phyloP scores from a whole-genome alignment of 2,888 invertebrate genomes.

The Heliconius charithonia region DNA sequence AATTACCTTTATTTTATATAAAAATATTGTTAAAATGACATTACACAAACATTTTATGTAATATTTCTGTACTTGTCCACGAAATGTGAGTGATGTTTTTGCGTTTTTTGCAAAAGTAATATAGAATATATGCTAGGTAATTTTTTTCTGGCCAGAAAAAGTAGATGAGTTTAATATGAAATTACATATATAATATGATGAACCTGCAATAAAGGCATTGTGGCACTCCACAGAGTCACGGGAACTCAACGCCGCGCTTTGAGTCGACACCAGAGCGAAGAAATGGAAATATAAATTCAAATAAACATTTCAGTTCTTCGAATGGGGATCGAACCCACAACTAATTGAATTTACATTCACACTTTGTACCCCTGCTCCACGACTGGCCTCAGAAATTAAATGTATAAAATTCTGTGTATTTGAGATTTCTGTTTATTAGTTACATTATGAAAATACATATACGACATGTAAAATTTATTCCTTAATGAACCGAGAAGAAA shows the following conservation, averaged over 20 bases:
- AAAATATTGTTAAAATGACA: slow-evolving; percentile 15
- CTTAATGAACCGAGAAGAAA: neutral
- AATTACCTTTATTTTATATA: slow-evolving; percentile 34
- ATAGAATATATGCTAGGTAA: neutral
- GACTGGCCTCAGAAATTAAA: too few species aligned
- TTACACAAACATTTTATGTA: neutral
- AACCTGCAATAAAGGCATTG: too few species aligned
- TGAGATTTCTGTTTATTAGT: too few species aligned
- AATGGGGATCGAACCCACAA: too few species aligned
- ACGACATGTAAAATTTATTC: neutral
- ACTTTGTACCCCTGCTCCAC: too few species aligned
- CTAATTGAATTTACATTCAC: too few species aligned
- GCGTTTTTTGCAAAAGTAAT: neutral
- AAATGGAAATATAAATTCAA: too few species aligned
- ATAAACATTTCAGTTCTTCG: too few species aligned
- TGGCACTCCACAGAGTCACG: too few species aligned
- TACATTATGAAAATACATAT: neutral
- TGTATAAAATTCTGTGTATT: too few species aligned
- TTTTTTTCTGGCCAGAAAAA: neutral
- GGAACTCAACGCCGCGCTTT: too few species aligned
- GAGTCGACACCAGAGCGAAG: too few species aligned
- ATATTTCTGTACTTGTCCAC: slow-evolving; percentile 7
- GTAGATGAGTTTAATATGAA: neutral
- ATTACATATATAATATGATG: neutral
- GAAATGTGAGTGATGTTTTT: neutral